A percentile compares a stretch with the other conserved stretches of the same genome.
Evolutionary conservation across 2,888 invertebrate species (phyloP).

Genomic region (Adineta ricciae): DNA sequence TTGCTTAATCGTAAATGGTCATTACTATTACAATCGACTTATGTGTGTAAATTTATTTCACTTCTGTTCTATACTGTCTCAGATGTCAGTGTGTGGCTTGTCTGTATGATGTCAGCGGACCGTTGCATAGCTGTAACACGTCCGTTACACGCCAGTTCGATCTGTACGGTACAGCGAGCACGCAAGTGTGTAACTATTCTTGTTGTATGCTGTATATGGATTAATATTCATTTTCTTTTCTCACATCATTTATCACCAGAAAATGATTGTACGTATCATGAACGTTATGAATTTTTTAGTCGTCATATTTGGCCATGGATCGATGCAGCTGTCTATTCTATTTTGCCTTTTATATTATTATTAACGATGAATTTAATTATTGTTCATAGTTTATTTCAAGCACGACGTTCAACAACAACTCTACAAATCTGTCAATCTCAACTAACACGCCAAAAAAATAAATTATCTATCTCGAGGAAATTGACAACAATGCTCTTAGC

Average conservation of each 20-base stretch:
- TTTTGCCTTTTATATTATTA: constrained; percentile 39
- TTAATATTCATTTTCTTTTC: constrained; percentile 40
- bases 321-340: constrained; percentile 41
- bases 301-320: constrained; percentile 40
- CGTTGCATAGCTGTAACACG: constrained; percentile 40
- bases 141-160: constrained; percentile 38
- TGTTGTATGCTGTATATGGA: constrained; percentile 35
- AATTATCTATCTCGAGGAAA: constrained; percentile 29
- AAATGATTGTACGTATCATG: constrained; percentile 36
- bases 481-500: constrained; percentile 40
- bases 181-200: constrained; percentile 36
- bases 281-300: constrained; percentile 37
- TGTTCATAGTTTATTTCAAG: constrained; percentile 36
- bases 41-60: constrained; percentile 35
- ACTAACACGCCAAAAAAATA: background rate
- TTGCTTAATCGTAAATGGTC: constrained; percentile 33
- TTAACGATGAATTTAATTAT: constrained; percentile 41
- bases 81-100: constrained; percentile 39
- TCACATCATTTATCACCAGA: constrained; percentile 34
- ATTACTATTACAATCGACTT: constrained; percentile 24
- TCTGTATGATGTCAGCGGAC: constrained; percentile 42
- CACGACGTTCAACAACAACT: background rate
- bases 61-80: constrained; percentile 39
- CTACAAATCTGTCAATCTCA: background rate
- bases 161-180: constrained; percentile 38